Evolutionary conservation across 2,113 vertebrate genomes (phyloP), one percentile per base, ranked within the genome.

Genomic region (Budorcas taxicolor): DNA sequence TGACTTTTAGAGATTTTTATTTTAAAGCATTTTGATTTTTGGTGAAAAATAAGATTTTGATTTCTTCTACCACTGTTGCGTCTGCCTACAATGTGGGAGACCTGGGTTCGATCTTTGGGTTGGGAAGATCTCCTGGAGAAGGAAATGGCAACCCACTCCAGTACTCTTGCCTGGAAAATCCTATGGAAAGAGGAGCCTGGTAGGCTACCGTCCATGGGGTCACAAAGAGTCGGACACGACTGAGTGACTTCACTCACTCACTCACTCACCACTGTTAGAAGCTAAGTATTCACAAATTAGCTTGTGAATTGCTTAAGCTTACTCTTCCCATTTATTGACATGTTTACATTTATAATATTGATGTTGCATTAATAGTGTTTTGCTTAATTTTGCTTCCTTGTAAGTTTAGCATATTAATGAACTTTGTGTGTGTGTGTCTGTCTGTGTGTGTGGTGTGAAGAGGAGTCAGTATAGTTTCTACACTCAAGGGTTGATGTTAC

Each of bases 331-430:
- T 85, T 98, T 95, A 96, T 95, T 96, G 90, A 88, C 81, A 57
- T 97, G 96, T 96, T 98, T 97, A 94, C 36, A 33, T 96, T 98
- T 95, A n/a, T 93, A 97, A 88, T 97, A 95, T 94, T 98, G 91
- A 95, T 97, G 93, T 90, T 97, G n/a, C 53, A 84, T 96, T 95
- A 95, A 92, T 97, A 94, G 67, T 95, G 62, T 92, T 98, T 97
- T 92, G 87, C 81, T 87, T 96, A 96, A 95, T 96, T 98, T 97
- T 58, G 85, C 43, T 92, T 94, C 33, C 29, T 93, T 94, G 92
- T 94, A 87, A 95, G 76, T 95, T 94, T 92, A 91, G 92, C 90
- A 86, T 97, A 58, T 87, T 97, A 97, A 94, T 94, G 47, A 90
- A 74, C 45, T 50, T 6, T 25, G 25, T 80, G 76, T 80, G 27